These are phyloP conservation scores for Noctua janthe DNA, from an alignment of 2,888 invertebrate genomes.

Conservation along the genomic window DNA sequence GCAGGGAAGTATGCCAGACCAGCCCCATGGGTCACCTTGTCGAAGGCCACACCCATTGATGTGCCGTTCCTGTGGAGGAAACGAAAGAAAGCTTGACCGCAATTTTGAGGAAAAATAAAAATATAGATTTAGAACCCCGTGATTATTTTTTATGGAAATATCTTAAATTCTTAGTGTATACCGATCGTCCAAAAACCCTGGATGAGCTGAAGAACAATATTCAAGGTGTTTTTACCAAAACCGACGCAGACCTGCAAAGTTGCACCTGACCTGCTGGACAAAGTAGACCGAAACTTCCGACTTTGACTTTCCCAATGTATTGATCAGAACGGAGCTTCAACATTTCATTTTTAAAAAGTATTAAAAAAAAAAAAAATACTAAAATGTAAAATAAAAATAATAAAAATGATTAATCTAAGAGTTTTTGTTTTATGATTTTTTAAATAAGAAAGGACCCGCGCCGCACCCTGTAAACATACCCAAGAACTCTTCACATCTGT, in stretches of 20 bases:
- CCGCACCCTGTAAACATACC: background rate
- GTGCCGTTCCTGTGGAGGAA: conserved; percentile 92
- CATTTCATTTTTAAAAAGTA: background rate
- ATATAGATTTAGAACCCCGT: background rate
- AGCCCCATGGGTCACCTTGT: conserved; percentile 92
- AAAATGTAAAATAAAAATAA: too few relatives aligned
- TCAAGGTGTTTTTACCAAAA: background rate
- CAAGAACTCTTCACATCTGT: background rate
- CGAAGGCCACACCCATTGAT: conserved; percentile 94
- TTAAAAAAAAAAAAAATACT: too few relatives aligned
- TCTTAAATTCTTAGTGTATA: background rate
- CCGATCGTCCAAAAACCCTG: background rate
- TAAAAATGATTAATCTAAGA: too few relatives aligned
- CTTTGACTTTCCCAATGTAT: background rate
- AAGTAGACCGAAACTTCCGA: background rate
- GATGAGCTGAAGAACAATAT: background rate
- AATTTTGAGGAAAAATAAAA: background rate
- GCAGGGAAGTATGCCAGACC: conserved; percentile 95
- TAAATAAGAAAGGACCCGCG: background rate
- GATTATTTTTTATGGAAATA: background rate
- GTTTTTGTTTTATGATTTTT: too few relatives aligned
- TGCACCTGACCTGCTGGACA: background rate
- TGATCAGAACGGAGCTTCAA: background rate
- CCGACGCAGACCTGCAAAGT: background rate
- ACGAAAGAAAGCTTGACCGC: background rate